Conservation (phyloP, 1,140 invertebrate genomes). For the Caenorhabditis tropicalis region DNA sequence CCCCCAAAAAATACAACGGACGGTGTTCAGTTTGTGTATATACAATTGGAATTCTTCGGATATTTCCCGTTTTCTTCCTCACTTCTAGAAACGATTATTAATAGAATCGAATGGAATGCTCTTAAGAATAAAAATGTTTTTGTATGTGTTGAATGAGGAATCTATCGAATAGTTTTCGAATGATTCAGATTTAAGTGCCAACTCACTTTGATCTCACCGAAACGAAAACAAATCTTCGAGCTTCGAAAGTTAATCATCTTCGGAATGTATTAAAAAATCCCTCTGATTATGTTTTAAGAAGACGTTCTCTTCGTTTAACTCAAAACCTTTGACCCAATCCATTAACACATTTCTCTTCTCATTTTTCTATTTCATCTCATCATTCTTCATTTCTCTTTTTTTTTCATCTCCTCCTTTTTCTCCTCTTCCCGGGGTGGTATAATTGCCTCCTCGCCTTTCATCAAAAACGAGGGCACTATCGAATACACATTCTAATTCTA, state of each 20-base stretch:
- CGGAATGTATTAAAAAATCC: too few relatives aligned
- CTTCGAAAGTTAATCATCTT: too few relatives aligned
- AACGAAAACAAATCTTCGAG: too few relatives aligned
- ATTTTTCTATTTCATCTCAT: not conserved
- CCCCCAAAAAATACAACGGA: not conserved
- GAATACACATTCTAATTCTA: slow-evolving; percentile 37
- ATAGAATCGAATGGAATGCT: not conserved
- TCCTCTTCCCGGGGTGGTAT: slow-evolving; percentile 1
- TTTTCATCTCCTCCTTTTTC: not conserved
- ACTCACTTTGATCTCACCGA: too few relatives aligned
- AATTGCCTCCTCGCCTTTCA: slow-evolving; percentile 43
- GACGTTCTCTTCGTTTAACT: not conserved
- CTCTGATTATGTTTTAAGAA: too few relatives aligned
- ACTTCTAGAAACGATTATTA: not conserved
- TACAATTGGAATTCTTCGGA: slow-evolving; percentile 4
- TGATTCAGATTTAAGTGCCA: too few relatives aligned
- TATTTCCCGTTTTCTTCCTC: not conserved
- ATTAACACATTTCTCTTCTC: slow-evolving; percentile 18
- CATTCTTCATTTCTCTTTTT: not conserved
- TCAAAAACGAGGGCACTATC: slow-evolving; percentile 37
- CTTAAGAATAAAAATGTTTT: not conserved
- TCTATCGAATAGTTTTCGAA: too few relatives aligned
- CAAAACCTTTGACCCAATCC: not conserved
- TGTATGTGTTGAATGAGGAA: not conserved
- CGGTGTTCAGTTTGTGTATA: not conserved